Conservation (phyloP, 2,113 vertebrate genomes). For the Pluvialis apricaria region DNA sequence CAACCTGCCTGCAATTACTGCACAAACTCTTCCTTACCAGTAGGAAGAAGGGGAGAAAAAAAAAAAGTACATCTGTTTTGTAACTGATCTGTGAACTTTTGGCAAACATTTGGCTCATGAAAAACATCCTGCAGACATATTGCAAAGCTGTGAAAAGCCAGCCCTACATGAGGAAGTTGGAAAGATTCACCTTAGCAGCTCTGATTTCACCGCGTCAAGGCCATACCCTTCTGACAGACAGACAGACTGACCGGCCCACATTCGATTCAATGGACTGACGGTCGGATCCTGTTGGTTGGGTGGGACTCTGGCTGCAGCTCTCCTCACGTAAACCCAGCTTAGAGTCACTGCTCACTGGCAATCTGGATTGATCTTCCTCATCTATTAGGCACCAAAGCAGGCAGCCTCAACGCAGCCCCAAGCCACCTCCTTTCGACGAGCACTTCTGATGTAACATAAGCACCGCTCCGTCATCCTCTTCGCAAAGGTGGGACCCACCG, state of each 20-base stretch:
- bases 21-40: conserved; percentile 73
- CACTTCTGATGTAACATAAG: not conserved
- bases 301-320: not conserved
- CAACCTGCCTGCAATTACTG: conserved; percentile 83
- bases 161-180: not conserved
- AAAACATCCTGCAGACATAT: conserved; percentile 68
- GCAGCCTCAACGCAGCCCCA: not conserved
- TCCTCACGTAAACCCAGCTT: not conserved
- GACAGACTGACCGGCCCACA: rapidly evolving
- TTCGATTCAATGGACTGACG: rapidly evolving
- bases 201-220: not conserved
- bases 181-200: not conserved
- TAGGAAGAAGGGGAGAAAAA: conserved; percentile 45
- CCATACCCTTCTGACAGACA: not conserved
- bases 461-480: rapidly evolving
- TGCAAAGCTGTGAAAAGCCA: not conserved
- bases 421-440: not conserved
- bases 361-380: no score
- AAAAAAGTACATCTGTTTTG: conserved; percentile 69
- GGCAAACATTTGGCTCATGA: conserved; percentile 39
- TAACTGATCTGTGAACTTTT: conserved; percentile 70
- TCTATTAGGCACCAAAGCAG: not conserved
- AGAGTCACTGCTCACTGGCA: not conserved
- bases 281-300: rapidly evolving
- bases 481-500: not conserved